These are phyloP conservation scores for Chrysolina oricalcia DNA, from an alignment of 2,888 invertebrate species.

Conservation along the genomic window DNA sequence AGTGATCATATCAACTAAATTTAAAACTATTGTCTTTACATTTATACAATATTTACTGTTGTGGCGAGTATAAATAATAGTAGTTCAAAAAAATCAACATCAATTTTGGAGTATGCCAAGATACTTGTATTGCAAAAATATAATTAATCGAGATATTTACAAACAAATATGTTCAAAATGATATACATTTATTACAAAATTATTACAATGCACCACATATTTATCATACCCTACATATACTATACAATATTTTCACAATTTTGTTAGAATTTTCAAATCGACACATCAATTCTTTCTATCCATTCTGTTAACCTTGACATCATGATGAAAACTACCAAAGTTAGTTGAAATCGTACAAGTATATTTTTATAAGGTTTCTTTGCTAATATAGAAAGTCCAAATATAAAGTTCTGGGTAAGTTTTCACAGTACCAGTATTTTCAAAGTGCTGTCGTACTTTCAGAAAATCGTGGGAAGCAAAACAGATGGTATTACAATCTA, in stretches of 20 bases:
- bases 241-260: conserved; percentile 15
- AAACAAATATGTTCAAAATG: conserved; percentile 63
- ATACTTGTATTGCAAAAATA: conserved; percentile 44
- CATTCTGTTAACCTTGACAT: not conserved
- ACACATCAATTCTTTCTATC: not conserved
- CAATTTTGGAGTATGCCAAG: conserved; percentile 27
- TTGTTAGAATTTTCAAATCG: not conserved
- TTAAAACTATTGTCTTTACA: conserved; percentile 56
- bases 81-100: conserved; percentile 49
- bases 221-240: conserved; percentile 53
- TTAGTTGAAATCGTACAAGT: too few relatives aligned
- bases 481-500: too few relatives aligned
- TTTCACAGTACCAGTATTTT: too few relatives aligned
- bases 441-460: too few relatives aligned
- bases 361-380: too few relatives aligned
- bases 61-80: conserved; percentile 47
- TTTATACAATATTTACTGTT: conserved; percentile 42
- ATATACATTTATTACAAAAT: conserved; percentile 67
- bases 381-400: too few relatives aligned
- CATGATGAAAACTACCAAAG: too few relatives aligned
- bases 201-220: conserved; percentile 65
- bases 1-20: conserved; percentile 51
- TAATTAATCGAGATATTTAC: conserved; percentile 59
- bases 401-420: too few relatives aligned
- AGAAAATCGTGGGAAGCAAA: too few relatives aligned